phyloP scores from a whole-genome alignment of 2,797 vertebrate species.

The Tauraco hartlaubi region DNA sequence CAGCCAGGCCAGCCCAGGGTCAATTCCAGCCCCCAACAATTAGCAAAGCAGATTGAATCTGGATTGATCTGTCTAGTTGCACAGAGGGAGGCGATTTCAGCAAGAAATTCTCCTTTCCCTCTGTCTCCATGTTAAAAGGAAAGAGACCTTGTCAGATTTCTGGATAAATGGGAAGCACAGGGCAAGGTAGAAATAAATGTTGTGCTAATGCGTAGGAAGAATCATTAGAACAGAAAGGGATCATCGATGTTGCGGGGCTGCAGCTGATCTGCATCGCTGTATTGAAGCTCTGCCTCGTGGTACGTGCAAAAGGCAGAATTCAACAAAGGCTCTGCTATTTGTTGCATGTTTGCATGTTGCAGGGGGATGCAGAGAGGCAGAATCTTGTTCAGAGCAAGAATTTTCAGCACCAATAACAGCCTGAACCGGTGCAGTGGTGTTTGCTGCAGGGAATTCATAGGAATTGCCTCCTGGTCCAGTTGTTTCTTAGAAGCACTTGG shows the following conservation, averaged over 20 bases:
- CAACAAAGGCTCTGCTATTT: neutral
- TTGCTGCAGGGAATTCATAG: neutral
- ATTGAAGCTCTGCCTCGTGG: neutral
- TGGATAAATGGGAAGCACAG: constrained; percentile 4
- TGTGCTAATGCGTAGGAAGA: neutral
- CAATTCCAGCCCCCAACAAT: constrained; percentile 18
- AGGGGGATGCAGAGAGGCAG: neutral
- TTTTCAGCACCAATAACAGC: neutral
- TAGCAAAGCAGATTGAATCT: constrained; percentile 32
- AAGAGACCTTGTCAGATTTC: constrained; percentile 27
- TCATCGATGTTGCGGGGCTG: rapidly evolving
- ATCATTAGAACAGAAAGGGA: neutral
- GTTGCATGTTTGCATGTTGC: neutral
- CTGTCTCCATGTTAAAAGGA: neutral
- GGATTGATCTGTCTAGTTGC: neutral
- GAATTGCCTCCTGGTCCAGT: neutral
- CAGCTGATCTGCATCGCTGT: neutral
- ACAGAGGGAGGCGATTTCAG: neutral
- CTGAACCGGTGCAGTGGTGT: neutral
- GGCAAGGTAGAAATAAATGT: constrained; percentile 29
- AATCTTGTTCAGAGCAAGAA: neutral
- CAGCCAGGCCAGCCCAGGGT: neutral
- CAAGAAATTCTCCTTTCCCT: constrained; percentile 35
- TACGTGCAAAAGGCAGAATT: neutral
- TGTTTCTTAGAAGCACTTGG: neutral